These are phyloP conservation scores for Calcarius lapponicus DNA, from an alignment of 2,797 vertebrate species.

Conservation along the genomic window DNA sequence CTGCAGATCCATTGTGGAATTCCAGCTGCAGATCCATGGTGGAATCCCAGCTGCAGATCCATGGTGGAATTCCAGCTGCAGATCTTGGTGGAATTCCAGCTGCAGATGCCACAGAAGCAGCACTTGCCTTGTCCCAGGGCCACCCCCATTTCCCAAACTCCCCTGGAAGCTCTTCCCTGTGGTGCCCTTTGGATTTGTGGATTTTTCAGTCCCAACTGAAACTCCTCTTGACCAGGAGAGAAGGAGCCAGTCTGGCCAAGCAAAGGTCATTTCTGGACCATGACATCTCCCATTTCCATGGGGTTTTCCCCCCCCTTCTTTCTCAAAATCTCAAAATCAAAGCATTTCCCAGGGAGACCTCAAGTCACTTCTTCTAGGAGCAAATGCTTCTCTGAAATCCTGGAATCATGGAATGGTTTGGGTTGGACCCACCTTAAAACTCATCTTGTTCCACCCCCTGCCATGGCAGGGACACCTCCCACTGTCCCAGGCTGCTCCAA, in stretches of 20 bases:
- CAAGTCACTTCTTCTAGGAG: background rate
- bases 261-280: background rate
- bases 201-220: background rate
- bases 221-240: background rate
- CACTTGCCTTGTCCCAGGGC: background rate
- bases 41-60: background rate
- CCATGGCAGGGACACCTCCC: background rate
- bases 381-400: background rate
- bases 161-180: accelerated
- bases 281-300: background rate
- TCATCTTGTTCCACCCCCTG: background rate
- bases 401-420: background rate
- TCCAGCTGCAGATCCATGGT: background rate
- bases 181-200: background rate
- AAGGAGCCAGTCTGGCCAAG: background rate
- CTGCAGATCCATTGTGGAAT: background rate
- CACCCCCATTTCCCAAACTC: background rate
- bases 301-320: accelerated
- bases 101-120: background rate
- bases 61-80: background rate
- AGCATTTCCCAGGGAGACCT: background rate
- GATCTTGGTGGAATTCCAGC: background rate
- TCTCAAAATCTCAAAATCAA: background rate
- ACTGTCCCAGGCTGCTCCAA: background rate
- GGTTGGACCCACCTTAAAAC: background rate